Conservation (phyloP, 2,113 vertebrate genomes). For the Copsychus sechellarum region DNA sequence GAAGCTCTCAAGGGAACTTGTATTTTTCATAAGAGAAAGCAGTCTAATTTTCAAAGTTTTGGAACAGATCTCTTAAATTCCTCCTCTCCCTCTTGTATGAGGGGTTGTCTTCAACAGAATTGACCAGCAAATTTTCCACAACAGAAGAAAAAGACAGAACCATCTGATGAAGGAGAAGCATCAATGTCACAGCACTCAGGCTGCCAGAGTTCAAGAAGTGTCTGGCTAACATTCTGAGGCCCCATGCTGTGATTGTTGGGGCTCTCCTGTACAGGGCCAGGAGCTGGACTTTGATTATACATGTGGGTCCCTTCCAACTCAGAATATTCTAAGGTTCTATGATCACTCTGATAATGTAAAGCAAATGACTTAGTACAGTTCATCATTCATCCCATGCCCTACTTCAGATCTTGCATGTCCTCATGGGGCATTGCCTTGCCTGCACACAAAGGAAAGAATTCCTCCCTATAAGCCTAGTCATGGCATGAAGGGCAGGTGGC, state of each 20-base stretch:
- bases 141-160: neutral
- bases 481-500: neutral
- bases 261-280: neutral
- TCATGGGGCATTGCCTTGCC: rapidly evolving
- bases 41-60: neutral
- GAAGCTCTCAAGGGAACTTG: neutral
- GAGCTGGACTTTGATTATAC: neutral
- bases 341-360: neutral
- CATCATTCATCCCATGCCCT: neutral
- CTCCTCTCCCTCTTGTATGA: neutral
- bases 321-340: neutral
- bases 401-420: neutral
- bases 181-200: neutral
- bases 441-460: neutral
- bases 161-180: neutral
- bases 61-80: neutral
- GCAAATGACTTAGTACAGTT: neutral
- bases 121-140: neutral
- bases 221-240: neutral
- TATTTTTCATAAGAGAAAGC: neutral
- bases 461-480: neutral
- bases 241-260: neutral
- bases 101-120: rapidly evolving
- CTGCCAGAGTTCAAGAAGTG: neutral
- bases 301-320: neutral